These are phyloP conservation scores for Ladona fulva DNA, from an alignment of 1,140 invertebrate species.

Conservation along the genomic window DNA sequence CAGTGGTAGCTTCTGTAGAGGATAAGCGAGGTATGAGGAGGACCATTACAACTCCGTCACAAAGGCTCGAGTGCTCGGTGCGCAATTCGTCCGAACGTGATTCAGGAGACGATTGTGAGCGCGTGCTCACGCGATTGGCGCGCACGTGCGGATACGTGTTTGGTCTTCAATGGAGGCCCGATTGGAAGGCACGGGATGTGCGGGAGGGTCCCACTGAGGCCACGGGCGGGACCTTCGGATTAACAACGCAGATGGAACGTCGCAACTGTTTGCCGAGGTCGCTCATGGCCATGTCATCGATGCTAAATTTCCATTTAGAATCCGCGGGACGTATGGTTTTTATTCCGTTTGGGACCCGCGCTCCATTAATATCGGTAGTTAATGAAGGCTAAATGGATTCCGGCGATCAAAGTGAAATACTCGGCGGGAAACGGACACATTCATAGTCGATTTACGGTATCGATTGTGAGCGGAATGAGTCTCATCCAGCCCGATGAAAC, in stretches of 20 bases:
- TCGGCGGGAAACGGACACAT: neutral
- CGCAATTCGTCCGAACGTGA: neutral
- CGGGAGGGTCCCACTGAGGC: too few relatives aligned
- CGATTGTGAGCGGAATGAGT: neutral
- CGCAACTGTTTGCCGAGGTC: neutral
- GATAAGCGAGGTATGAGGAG: neutral
- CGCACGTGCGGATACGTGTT: neutral
- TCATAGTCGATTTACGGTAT: neutral
- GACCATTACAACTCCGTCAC: neutral
- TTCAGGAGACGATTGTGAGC: neutral
- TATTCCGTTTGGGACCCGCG: neutral
- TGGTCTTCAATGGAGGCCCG: neutral
- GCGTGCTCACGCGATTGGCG: neutral
- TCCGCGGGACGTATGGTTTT: neutral
- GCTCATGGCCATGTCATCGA: neutral
- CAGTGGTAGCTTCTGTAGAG: neutral
- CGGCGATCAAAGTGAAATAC: neutral
- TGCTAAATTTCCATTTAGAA: neutral
- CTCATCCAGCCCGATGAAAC: neutral
- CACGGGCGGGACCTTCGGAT: neutral
- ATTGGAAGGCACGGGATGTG: too few relatives aligned
- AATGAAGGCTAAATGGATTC: slow-evolving; percentile 1
- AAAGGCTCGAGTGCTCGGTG: neutral
- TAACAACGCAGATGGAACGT: neutral
- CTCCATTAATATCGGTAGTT: slow-evolving; percentile 5